Evolutionary conservation across 2,888 invertebrate genomes (phyloP).

Genomic region (Idaea straminata): DNA sequence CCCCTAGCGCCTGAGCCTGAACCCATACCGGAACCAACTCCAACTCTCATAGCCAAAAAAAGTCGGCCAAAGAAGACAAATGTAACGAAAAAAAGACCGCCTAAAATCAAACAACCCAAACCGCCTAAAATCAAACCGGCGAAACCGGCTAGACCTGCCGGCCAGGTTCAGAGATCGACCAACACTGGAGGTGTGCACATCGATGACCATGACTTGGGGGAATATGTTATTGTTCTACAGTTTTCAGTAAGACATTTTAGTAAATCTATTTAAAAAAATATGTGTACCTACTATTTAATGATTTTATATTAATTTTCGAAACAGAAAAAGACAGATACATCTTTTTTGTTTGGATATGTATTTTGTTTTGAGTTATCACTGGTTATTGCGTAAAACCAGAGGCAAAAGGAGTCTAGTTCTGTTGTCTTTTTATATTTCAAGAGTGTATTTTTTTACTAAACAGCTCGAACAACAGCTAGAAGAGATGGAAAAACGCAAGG

Average conservation of each 20-base stretch:
- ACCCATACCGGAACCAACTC: conserved; percentile 1
- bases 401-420: too few relatives aligned
- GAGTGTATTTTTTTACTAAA: not conserved
- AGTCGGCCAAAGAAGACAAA: conserved; percentile 41
- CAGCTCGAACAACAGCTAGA: conserved; percentile 62
- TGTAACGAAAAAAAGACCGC: not conserved
- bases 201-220: conserved; percentile 47
- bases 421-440: too few relatives aligned
- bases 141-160: not conserved
- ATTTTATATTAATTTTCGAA: too few relatives aligned
- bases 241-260: conserved; percentile 39
- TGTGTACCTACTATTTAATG: too few relatives aligned
- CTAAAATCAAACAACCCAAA: conserved; percentile 2
- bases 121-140: too few relatives aligned
- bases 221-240: conserved; percentile 48
- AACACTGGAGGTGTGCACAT: conserved; percentile 44
- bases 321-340: too few relatives aligned
- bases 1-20: not conserved
- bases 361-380: too few relatives aligned
- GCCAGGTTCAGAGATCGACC: conserved; percentile 35
- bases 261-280: too few relatives aligned
- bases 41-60: conserved; percentile 29
- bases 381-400: too few relatives aligned
- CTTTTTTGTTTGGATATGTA: too few relatives aligned
- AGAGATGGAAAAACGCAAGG: conserved; percentile 57